A percentile compares a stretch with the other conserved stretches of the same genome.
phyloP scores from a whole-genome alignment of 2,113 vertebrate species.

The Xenopus laevis region DNA sequence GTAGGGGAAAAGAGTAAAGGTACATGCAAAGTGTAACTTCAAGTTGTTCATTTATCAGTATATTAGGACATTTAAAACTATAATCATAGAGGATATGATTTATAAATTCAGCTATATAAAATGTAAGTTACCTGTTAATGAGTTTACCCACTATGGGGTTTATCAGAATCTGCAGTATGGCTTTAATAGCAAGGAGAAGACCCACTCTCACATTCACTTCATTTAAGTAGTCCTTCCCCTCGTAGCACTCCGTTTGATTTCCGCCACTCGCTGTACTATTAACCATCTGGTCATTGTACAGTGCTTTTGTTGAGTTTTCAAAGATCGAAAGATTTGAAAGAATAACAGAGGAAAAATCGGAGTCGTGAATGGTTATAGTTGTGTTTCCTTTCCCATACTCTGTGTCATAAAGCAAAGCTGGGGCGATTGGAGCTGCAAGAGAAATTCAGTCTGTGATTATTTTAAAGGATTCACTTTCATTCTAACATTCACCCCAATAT shows the following conservation, averaged over 20 bases:
- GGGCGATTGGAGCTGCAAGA: constrained; percentile 79
- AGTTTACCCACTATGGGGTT: constrained; percentile 82
- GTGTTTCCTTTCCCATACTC: constrained; percentile 60
- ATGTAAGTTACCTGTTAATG: constrained; percentile 74
- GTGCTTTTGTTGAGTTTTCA: too few species aligned
- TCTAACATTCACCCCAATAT: too few species aligned
- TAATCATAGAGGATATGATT: too few species aligned
- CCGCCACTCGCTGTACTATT: too few species aligned
- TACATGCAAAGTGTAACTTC: too few species aligned
- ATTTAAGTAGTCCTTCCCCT: constrained; percentile 65
- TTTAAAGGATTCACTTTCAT: too few species aligned
- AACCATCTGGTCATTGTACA: too few species aligned
- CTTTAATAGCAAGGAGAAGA: constrained; percentile 87
- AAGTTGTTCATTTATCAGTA: too few species aligned
- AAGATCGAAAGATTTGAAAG: neutral
- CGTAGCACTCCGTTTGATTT: constrained; percentile 53
- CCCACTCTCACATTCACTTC: constrained; percentile 78
- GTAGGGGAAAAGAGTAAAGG: neutral
- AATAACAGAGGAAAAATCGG: constrained; percentile 58
- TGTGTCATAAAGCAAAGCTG: constrained; percentile 77
- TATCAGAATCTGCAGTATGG: constrained; percentile 78
- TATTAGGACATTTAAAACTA: too few species aligned
- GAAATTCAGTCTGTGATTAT: neutral
- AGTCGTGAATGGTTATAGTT: constrained; percentile 43
- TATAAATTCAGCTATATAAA: neutral